Evolutionary conservation across 2,113 vertebrate genomes (phyloP).

Genomic region (Salvelinus alpinus): DNA sequence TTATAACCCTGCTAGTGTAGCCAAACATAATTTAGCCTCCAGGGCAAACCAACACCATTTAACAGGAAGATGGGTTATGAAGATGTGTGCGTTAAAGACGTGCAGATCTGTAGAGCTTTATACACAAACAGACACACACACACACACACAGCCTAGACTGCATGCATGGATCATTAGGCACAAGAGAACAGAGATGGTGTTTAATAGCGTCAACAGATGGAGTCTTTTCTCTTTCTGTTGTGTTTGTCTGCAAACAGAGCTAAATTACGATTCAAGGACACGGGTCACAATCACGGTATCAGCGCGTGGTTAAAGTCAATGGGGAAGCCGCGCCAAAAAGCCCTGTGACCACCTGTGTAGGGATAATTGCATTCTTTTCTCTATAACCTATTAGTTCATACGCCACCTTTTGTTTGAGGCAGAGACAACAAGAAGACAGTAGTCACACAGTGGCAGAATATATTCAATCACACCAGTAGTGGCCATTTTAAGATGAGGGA

Average conservation of each 20-base stretch:
- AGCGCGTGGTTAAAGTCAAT: too few species aligned
- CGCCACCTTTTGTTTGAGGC: too few species aligned
- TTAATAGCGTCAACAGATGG: conserved; percentile 94
- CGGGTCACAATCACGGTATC: conserved; percentile 43
- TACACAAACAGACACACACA: conserved; percentile 66
- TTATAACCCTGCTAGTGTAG: too few species aligned
- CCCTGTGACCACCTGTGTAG: too few species aligned
- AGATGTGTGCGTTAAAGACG: conserved; percentile 72
- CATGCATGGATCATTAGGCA: conserved; percentile 89
- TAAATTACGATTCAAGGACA: conserved; percentile 60
- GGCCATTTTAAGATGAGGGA: too few species aligned
- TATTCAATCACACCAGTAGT: too few species aligned
- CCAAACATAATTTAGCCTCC: conserved; percentile 43
- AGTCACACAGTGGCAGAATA: too few species aligned
- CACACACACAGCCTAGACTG: conserved; percentile 73
- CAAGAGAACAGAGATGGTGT: conserved; percentile 88
- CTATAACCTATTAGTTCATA: too few species aligned
- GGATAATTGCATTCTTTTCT: too few species aligned
- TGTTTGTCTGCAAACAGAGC: conserved; percentile 64
- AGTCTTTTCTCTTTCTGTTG: conserved; percentile 80
- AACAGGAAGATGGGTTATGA: conserved; percentile 42
- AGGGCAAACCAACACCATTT: conserved; percentile 64
- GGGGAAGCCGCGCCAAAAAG: too few species aligned
- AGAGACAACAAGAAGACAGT: too few species aligned
- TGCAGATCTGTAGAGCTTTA: conserved; percentile 74